These are phyloP conservation scores for Callimico goeldii DNA, from an alignment of 2,797 vertebrate genomes.

Conservation along the genomic window DNA sequence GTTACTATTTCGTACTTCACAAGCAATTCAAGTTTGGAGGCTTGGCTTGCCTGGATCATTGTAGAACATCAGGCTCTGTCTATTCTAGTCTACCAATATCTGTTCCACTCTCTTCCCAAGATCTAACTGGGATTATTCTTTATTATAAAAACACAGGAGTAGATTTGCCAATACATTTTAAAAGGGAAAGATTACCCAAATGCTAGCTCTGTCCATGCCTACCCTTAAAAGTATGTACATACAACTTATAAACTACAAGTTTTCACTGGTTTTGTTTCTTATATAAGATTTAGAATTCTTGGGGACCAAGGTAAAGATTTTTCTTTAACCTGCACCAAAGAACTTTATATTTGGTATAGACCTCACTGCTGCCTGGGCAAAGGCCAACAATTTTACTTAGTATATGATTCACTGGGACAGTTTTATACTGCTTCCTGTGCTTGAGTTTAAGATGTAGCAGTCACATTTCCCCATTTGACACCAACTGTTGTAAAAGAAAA, in stretches of 20 bases:
- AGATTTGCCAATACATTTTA: background rate
- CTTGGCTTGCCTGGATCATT: background rate
- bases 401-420: background rate
- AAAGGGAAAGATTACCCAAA: background rate
- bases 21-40: background rate
- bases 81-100: background rate
- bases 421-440: background rate
- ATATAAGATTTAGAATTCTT: background rate
- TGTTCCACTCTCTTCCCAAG: background rate
- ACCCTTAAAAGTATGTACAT: background rate
- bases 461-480: background rate
- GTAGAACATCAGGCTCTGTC: background rate
- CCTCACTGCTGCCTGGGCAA: background rate
- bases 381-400: background rate
- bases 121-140: slow-evolving; percentile 6
- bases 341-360: background rate
- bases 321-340: background rate
- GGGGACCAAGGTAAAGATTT: background rate
- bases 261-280: slow-evolving; percentile 35
- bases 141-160: background rate
- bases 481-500: background rate
- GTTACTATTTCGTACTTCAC: background rate
- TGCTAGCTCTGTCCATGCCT: background rate
- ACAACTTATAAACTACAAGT: background rate
- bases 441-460: background rate